Evolutionary conservation across 1,140 invertebrate species (phyloP).

Genomic region (Amphibalanus amphitrite): DNA sequence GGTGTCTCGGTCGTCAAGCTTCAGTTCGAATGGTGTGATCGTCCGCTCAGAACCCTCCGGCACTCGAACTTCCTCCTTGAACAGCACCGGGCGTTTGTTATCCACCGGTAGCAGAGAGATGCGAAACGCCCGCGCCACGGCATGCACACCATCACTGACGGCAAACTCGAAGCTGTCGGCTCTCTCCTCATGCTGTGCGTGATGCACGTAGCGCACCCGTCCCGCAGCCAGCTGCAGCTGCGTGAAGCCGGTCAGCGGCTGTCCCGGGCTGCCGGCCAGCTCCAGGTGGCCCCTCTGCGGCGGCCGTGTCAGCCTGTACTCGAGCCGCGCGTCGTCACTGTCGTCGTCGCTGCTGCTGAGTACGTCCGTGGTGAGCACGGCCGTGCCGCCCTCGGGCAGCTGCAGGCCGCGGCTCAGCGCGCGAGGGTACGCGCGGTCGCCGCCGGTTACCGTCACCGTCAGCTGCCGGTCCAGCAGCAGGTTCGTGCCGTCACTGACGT

Average conservation of each 20-base stretch:
- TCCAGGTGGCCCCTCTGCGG: conserved; percentile 28
- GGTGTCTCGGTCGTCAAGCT: conserved; percentile 28
- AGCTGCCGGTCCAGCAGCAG: conserved; percentile 27
- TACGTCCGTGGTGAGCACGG: conserved; percentile 25
- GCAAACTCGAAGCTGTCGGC: conserved; percentile 31
- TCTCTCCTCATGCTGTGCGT: conserved; percentile 25
- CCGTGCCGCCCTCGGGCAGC: conserved; percentile 26
- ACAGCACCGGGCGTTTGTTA: conserved; percentile 28
- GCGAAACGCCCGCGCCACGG: conserved; percentile 25
- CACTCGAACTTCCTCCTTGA: conserved; percentile 23
- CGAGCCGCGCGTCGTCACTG: conserved; percentile 24
- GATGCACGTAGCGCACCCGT: conserved; percentile 27
- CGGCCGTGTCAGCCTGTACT: conserved; percentile 25
- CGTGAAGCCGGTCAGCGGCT: conserved; percentile 26
- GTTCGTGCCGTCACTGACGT: conserved; percentile 29
- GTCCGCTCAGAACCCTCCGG: conserved; percentile 25
- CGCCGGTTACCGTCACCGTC: conserved; percentile 26
- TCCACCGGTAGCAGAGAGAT: conserved; percentile 28
- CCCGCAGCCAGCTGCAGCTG: conserved; percentile 27
- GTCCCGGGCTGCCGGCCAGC: conserved; percentile 22
- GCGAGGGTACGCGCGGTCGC: conserved; percentile 25
- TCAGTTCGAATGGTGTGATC: conserved; percentile 29
- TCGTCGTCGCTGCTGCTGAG: conserved; percentile 27
- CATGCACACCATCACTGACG: conserved; percentile 28
- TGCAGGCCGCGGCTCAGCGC: conserved; percentile 25